Conservation (phyloP, 2,797 vertebrate species). For the Aselliscus stoliczkanus region DNA sequence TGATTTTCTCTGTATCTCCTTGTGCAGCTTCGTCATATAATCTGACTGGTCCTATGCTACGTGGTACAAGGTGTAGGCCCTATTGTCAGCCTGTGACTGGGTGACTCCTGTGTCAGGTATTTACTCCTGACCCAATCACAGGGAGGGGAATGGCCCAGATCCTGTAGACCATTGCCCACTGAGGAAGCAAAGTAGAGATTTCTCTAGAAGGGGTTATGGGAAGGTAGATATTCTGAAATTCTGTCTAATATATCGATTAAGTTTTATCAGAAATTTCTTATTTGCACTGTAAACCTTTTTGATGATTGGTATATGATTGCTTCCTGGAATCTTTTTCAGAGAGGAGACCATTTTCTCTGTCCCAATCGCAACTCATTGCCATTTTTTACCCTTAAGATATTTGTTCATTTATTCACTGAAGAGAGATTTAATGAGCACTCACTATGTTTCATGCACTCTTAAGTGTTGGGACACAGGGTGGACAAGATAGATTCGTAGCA, state of each 20-base stretch:
- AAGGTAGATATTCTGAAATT: background rate
- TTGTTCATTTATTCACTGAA: background rate
- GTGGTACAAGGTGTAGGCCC: background rate
- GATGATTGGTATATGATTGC: background rate
- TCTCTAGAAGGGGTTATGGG: background rate
- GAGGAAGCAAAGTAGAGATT: background rate
- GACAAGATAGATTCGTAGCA: background rate
- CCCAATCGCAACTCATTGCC: background rate
- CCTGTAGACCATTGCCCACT: background rate
- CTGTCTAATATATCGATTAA: background rate
- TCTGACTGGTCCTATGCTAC: background rate
- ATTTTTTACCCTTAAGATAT: background rate
- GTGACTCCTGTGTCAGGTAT: background rate
- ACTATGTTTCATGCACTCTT: background rate
- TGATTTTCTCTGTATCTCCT: background rate
- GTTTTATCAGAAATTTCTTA: constrained; percentile 6
- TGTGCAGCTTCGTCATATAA: background rate
- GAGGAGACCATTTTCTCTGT: background rate
- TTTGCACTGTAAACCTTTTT: background rate
- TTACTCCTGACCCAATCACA: background rate
- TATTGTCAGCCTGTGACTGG: background rate
- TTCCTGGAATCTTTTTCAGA: background rate
- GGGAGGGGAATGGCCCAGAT: background rate
- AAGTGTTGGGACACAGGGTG: background rate
- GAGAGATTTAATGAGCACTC: background rate